These are phyloP conservation scores for Cynaeus angustus DNA, from an alignment of 2,888 invertebrate genomes.

Conservation along the genomic window DNA sequence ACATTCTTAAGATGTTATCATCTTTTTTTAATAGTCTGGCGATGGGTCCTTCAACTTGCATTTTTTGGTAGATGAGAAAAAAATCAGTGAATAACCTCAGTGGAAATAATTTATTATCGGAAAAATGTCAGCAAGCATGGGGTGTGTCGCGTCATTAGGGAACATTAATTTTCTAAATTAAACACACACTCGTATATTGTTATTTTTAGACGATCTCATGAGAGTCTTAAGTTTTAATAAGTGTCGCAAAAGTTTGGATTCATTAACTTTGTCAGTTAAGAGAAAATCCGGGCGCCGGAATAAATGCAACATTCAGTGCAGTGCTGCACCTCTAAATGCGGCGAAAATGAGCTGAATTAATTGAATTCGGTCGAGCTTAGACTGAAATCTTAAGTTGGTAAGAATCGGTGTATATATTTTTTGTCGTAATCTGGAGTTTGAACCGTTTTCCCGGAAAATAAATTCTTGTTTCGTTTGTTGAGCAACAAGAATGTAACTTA, in stretches of 20 bases:
- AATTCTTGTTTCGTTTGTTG: conserved; percentile 19
- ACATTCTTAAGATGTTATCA: conserved; percentile 24
- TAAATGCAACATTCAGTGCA: too few relatives aligned
- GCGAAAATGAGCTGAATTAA: too few relatives aligned
- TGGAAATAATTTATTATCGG: conserved; percentile 2
- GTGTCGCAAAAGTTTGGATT: conserved; percentile 4
- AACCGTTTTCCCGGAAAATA: conserved; percentile 2
- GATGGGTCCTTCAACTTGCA: conserved; percentile 10
- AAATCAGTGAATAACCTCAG: conserved; percentile 1
- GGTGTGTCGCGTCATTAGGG: not conserved
- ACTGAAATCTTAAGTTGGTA: too few relatives aligned
- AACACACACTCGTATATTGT: not conserved
- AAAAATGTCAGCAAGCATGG: not conserved
- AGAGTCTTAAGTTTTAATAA: conserved; percentile 10
- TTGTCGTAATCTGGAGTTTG: too few relatives aligned
- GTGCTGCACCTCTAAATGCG: too few relatives aligned
- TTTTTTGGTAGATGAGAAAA: conserved; percentile 2
- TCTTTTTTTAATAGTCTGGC: not conserved
- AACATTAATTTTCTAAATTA: conserved; percentile 15
- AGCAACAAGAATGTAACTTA: conserved; percentile 15
- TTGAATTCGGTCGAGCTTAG: too few relatives aligned
- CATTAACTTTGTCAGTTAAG: not conserved
- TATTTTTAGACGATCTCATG: not conserved
- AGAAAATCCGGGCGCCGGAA: too few relatives aligned
- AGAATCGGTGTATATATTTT: too few relatives aligned